Conservation (phyloP, 2,113 vertebrate genomes). For the Clupea harengus region DNA sequence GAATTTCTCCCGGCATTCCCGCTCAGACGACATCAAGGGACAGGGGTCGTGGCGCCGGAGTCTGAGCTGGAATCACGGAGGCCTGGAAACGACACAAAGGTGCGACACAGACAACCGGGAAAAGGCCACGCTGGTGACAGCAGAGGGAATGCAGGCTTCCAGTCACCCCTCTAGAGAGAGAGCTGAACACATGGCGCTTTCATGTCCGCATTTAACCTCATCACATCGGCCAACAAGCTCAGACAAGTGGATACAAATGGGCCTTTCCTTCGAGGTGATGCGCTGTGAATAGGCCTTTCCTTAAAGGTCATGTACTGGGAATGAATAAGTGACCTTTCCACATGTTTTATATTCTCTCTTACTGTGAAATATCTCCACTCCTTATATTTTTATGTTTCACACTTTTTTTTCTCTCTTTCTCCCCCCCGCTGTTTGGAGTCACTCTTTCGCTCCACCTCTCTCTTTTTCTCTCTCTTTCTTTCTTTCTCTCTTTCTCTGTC, state of each 20-base stretch:
- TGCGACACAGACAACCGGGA: slow-evolving; percentile 44
- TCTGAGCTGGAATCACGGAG: slow-evolving; percentile 47
- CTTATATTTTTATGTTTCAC: no score
- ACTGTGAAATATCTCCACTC: no score
- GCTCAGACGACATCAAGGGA: slow-evolving; percentile 38
- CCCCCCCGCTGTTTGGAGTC: no score
- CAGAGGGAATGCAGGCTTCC: neutral
- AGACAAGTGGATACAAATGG: neutral
- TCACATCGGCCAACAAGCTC: neutral
- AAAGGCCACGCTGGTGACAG: slow-evolving; percentile 49
- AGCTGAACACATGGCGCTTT: neutral
- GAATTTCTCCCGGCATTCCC: neutral
- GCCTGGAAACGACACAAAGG: slow-evolving; percentile 47
- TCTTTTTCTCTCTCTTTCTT: no score
- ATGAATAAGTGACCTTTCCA: no score
- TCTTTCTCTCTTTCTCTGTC: no score
- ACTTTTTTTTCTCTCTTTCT: no score
- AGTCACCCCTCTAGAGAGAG: neutral
- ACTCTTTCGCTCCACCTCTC: no score
- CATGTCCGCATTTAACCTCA: neutral
- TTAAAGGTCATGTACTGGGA: no score
- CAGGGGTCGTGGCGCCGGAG: slow-evolving; percentile 22
- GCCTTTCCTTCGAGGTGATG: no score
- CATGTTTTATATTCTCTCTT: no score
- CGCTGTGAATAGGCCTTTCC: no score